phyloP scores from a whole-genome alignment of 2,797 vertebrate genomes.

The Clarias platycephalus region DNA sequence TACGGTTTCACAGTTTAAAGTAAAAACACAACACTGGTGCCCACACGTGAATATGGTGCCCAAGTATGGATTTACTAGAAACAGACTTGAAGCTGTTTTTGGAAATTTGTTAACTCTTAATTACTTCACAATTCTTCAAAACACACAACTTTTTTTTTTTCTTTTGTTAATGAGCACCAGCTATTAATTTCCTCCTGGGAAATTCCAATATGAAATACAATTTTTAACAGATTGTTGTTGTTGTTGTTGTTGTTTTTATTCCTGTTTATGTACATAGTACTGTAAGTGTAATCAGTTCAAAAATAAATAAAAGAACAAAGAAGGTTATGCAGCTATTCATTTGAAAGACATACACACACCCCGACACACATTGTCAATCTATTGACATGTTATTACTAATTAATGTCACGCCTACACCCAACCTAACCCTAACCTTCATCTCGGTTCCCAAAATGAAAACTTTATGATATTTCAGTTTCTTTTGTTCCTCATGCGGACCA shows the following conservation, averaged over 20 bases:
- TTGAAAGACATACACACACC: not conserved
- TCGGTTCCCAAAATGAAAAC: not conserved
- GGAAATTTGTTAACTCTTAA: not conserved
- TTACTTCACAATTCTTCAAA: not conserved
- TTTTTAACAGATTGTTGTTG: not conserved
- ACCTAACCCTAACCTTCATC: not conserved
- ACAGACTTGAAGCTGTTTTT: conserved; percentile 13
- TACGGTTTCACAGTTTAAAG: conserved; percentile 49
- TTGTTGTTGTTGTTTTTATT: not conserved
- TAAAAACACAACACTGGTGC: conserved; percentile 42
- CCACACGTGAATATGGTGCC: conserved; percentile 6
- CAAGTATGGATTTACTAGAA: not conserved
- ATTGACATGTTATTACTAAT: not conserved
- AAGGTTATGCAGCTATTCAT: not conserved
- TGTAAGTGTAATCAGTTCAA: conserved; percentile 13
- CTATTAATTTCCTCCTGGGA: conserved; percentile 21
- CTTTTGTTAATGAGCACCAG: not conserved
- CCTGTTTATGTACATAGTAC: not conserved
- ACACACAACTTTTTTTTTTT: conserved; percentile 15
- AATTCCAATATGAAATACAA: not conserved
- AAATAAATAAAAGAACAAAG: not conserved
- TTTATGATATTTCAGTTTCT: not conserved
- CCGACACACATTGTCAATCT: not conserved
- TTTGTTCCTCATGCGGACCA: conserved; percentile 45
- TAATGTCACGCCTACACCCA: not conserved